A percentile compares a stretch with the other conserved stretches of the same genome.
These are phyloP conservation scores for Trisateles emortualis DNA, from an alignment of 2,888 invertebrate species.

Conservation along the genomic window DNA sequence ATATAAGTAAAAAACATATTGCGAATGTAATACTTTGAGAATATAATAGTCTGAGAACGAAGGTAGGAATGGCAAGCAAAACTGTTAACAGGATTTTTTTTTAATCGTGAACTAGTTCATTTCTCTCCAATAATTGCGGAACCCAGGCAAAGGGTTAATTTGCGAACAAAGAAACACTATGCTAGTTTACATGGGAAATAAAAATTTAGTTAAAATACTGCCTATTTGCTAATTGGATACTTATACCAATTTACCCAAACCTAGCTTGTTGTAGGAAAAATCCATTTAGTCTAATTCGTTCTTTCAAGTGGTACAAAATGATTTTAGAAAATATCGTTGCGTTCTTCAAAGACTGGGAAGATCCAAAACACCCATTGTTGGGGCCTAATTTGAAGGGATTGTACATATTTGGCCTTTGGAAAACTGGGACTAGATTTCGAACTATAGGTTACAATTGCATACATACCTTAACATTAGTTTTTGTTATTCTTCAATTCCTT, in stretches of 20 bases:
- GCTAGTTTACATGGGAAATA: constrained; percentile 22
- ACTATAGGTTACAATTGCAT: constrained; percentile 50
- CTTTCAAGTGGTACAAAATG: constrained; percentile 37
- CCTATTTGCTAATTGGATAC: constrained; percentile 40
- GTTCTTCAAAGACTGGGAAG: constrained; percentile 55
- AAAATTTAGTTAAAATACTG: constrained; percentile 21
- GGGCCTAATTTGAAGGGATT: constrained; percentile 69
- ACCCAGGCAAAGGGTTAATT: constrained; percentile 33
- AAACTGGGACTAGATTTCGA: constrained; percentile 51
- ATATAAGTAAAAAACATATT: no score
- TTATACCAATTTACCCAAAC: constrained; percentile 14
- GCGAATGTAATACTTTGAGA: no score
- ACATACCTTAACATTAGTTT: constrained; percentile 51
- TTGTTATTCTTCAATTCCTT: constrained; percentile 54
- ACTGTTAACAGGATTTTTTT: no score
- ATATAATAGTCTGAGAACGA: no score
- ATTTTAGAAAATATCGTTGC: constrained; percentile 48
- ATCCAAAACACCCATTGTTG: constrained; percentile 64
- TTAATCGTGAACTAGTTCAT: no score
- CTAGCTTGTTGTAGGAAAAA: constrained; percentile 13
- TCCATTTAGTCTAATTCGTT: constrained; percentile 14
- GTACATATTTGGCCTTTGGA: constrained; percentile 64
- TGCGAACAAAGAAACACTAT: constrained; percentile 25
- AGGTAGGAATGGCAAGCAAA: no score
- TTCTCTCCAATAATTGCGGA: constrained; percentile 15